Evolutionary conservation across 2,797 vertebrate species (phyloP).

Genomic region (Chelidonichthys spinosus): DNA sequence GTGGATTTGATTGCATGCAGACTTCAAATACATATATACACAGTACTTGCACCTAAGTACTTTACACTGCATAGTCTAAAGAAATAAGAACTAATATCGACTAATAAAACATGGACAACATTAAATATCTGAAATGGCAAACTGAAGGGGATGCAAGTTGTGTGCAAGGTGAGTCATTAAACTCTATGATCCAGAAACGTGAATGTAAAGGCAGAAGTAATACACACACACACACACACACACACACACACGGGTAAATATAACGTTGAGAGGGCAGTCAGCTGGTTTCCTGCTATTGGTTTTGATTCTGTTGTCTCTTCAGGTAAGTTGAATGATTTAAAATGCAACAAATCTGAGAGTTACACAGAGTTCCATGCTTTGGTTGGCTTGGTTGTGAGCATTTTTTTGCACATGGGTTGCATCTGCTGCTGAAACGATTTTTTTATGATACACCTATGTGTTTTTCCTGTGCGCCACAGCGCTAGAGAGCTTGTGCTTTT

Average conservation of each 20-base stretch:
- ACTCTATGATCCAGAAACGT: background rate
- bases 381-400: conserved; percentile 21
- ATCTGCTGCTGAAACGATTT: conserved; percentile 42
- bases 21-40: conserved; percentile 2
- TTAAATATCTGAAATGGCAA: conserved; percentile 32
- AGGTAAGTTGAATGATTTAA: conserved; percentile 13
- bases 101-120: conserved; percentile 3
- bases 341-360: background rate
- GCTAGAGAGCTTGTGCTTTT: conserved; percentile 40
- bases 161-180: conserved; percentile 54
- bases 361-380: conserved; percentile 12
- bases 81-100: conserved; percentile 24
- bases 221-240: background rate
- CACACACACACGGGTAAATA: background rate
- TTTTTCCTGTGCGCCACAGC: background rate
- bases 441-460: conserved; percentile 17
- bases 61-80: background rate
- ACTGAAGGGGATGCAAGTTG: conserved; percentile 41
- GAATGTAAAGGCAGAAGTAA: background rate
- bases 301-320: background rate
- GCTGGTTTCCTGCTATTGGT: conserved; percentile 1
- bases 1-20: conserved; percentile 39
- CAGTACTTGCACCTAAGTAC: background rate
- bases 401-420: conserved; percentile 11
- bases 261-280: background rate